Base-by-base conservation (phyloP, 2,113 vertebrate species). In the Ovis canadensis region DNA sequence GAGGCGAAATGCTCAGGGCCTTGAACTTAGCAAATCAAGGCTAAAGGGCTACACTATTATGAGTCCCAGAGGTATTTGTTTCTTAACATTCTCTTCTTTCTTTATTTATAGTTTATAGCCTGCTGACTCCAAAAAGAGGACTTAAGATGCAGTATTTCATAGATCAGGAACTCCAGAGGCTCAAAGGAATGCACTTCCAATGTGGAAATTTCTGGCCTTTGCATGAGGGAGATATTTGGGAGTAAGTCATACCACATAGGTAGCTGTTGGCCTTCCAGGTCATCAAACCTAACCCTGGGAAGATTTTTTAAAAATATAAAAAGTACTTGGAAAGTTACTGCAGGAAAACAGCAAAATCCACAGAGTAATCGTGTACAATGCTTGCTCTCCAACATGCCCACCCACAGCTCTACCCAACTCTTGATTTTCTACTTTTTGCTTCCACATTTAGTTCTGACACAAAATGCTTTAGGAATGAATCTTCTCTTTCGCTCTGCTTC, bases 21-120 rank as follows among this genome's bases (percentile, higher is more conserved):
- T 88, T 97, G 77, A 96, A 95, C 15, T 93, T 59, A 83, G 55
- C 80, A 97, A 89, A 89, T 67, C 9, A 87, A 95, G 29, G 8
- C 14, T 83, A 92, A 98, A 89, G 13, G 31, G 11, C 64, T 88
- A 67, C 33, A 57, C 83, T n/a, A 48, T 57, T 91, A 96, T 71
- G 31, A 86, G 36, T 95, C 43, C 59, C 50, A 90, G 50, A 94
- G 19, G 62, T 78, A 89, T 89, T 95, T 31, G 31, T 85, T 74
- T 96, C 43, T 96, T 97, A 94, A 91, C 40, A 92, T 94, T 92
- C 45, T 55, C 40, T 87, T 71, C 57, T 86, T 88, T 50, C 21
- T 88, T 94, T 81, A 2, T 94, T 94, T 91, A 87, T 62, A 94
- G 90, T 71, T 88, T 95, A 92, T 31, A 96, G 45, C 43, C 13